These are phyloP conservation scores for Nomada fucata DNA, from an alignment of 2,888 invertebrate genomes.

Conservation along the genomic window DNA sequence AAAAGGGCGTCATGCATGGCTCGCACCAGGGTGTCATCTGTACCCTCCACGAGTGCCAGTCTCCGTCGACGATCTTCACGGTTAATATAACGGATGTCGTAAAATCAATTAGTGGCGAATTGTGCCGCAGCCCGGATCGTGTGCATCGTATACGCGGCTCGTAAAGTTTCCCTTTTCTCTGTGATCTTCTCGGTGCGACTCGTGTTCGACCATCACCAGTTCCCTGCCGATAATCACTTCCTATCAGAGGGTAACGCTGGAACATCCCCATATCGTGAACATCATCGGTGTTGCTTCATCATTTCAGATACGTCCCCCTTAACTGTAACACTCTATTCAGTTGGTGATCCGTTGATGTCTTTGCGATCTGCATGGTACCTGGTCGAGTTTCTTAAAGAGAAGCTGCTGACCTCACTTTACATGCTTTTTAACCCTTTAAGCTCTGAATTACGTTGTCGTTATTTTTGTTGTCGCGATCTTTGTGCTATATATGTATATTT, in stretches of 20 bases:
- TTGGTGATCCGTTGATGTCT: background rate
- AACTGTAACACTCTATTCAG: background rate
- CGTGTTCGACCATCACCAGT: constrained; percentile 23
- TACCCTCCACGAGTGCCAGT: constrained; percentile 54
- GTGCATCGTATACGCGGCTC: constrained; percentile 32
- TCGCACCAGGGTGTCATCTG: constrained; percentile 76
- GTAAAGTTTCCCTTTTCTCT: constrained; percentile 43
- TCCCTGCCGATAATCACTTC: constrained; percentile 21
- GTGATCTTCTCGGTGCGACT: constrained; percentile 33
- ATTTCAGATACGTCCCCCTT: constrained; percentile 1
- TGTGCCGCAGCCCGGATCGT: constrained; percentile 70
- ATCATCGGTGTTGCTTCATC: background rate
- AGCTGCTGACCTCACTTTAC: background rate
- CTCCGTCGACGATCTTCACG: constrained; percentile 75
- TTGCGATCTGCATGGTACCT: background rate
- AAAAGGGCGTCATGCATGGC: constrained; percentile 80
- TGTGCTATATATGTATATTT: too few relatives aligned
- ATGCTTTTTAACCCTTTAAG: too few relatives aligned
- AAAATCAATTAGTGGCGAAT: constrained; percentile 81
- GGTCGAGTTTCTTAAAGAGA: background rate
- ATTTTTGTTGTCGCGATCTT: too few relatives aligned
- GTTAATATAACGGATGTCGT: constrained; percentile 79
- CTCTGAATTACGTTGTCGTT: too few relatives aligned
- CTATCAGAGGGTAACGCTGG: constrained; percentile 10
- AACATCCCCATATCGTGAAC: background rate